Evolutionary conservation across 2,113 vertebrate genomes (phyloP), one percentile per base, ranked within the genome.

Genomic region (Grallaria varia): DNA sequence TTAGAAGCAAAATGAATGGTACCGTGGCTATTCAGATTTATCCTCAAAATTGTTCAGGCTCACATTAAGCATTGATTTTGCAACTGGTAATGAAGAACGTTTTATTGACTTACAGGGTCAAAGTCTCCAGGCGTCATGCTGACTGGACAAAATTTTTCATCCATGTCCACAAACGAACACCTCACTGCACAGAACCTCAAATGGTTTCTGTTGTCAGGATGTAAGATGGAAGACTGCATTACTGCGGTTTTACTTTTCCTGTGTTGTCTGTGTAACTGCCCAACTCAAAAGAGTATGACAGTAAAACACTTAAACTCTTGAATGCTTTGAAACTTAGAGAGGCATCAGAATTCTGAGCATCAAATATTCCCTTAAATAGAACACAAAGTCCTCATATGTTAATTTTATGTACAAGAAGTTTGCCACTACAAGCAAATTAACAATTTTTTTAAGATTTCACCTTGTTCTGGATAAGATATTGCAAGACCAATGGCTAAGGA

Each of bases 161-260:
- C 17, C 12, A 0, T 37, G 5, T 80, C 39, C 53, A 55, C 25
- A 62, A 69, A 69, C 30, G 63, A 27, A 14, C 59, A n/a, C 18
- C 7, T 82, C n/a, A 31, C 14, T 90, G 20, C 73, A 66, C 45
- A 62, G 59, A 79, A 47, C 40, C 37, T 81, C 25, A 55, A 39
- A 24, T 0, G 0, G 22, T 60, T 67, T 67, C 35, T 82, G 12
- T 67, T 81, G 33, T 78, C 2, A 2, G 21, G 6, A 52, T 14
- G 8, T 17, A 83, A 56, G 40, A 53, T 59, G 18, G n/a, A 53
- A 66, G 19, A 27, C 24, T 40, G 28, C 44, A 37, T 71, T 89
- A 58, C 11, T 6, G 3, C 19, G 60, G 81, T 78, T 74, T 42
- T 4, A 75, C 8, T 62, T 71, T 11, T 40, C 12, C 50, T 86